Percentiles rank a stretch among this genome's conserved stretches.
Conservation (phyloP, 2,797 vertebrate species). For the Enteromius paludinosus region DNA sequence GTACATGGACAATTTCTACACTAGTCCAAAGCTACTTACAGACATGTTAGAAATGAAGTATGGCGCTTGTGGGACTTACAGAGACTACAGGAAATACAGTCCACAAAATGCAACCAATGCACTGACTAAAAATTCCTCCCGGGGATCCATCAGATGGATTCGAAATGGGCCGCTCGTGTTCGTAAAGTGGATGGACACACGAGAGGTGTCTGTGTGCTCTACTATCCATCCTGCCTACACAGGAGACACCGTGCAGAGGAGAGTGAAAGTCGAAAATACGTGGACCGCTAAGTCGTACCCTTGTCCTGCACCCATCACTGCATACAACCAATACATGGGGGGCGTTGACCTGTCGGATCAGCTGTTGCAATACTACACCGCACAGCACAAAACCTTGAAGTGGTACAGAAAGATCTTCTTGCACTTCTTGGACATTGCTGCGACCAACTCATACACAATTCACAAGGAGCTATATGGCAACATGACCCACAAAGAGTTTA, state of each 20-base stretch:
- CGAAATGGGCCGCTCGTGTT: slow-evolving; percentile 29
- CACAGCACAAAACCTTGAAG: slow-evolving; percentile 40
- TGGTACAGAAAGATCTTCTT: slow-evolving; percentile 57
- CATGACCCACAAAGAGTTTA: slow-evolving; percentile 49
- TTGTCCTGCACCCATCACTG: slow-evolving; percentile 39
- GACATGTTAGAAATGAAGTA: neutral
- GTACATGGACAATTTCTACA: slow-evolving; percentile 72
- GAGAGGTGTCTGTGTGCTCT: slow-evolving; percentile 15
- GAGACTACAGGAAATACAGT: slow-evolving; percentile 42
- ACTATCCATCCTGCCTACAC: slow-evolving; percentile 22
- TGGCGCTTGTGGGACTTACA: slow-evolving; percentile 56
- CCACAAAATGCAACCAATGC: slow-evolving; percentile 8
- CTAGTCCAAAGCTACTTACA: slow-evolving; percentile 55
- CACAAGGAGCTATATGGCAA: slow-evolving; percentile 51
- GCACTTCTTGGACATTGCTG: slow-evolving; percentile 57
- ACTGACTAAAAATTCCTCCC: neutral
- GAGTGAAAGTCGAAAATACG: neutral
- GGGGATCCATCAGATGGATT: slow-evolving; percentile 29
- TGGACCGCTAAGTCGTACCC: slow-evolving; percentile 15
- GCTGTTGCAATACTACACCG: slow-evolving; percentile 49
- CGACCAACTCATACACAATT: slow-evolving; percentile 52
- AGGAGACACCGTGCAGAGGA: slow-evolving; percentile 22
- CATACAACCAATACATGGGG: slow-evolving; percentile 47
- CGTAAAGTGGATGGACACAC: slow-evolving; percentile 43
- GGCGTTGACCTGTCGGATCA: slow-evolving; percentile 48